Conservation (phyloP, 2,113 vertebrate genomes). For the Apodemus speciosus region DNA sequence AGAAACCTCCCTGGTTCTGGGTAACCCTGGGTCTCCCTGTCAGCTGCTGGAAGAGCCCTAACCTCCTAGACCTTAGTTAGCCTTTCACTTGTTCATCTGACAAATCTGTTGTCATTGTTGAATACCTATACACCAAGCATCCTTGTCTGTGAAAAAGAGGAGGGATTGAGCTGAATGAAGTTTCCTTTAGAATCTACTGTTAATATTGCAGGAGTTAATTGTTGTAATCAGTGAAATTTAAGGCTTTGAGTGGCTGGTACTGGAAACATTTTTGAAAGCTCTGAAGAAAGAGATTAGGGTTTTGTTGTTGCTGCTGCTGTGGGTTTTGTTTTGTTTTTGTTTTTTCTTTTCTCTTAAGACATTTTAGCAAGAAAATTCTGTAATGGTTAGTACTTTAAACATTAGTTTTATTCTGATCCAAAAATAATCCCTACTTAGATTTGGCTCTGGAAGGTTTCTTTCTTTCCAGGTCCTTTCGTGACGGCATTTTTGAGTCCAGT, state of each 20-base stretch:
- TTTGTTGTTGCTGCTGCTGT: neutral
- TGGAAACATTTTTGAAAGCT: constrained; percentile 57
- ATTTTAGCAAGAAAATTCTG: constrained; percentile 47
- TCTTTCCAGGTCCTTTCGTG: constrained; percentile 12
- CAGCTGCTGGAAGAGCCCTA: neutral
- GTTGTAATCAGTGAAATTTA: constrained; percentile 25
- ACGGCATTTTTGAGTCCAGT: neutral
- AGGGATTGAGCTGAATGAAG: neutral
- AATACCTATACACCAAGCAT: neutral
- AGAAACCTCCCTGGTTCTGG: neutral
- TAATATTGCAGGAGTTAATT: constrained; percentile 30
- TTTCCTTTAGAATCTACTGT: constrained; percentile 21
- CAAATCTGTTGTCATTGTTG: neutral
- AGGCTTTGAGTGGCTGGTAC: constrained; percentile 17
- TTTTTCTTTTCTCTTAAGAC: constrained; percentile 11
- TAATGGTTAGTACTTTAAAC: constrained; percentile 44
- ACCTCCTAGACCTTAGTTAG: neutral
- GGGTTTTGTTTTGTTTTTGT: constrained; percentile 1
- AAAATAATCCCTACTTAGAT: constrained; percentile 41
- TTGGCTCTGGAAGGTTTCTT: neutral
- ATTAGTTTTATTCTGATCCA: constrained; percentile 41
- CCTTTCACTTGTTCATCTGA: neutral
- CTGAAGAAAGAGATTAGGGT: neutral
- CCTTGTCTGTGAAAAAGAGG: neutral
- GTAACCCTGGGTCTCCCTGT: constrained; percentile 13